Evolutionary conservation across 2,113 vertebrate species (phyloP), one percentile per base, ranked within the genome.

Genomic region (Chionis minor): DNA sequence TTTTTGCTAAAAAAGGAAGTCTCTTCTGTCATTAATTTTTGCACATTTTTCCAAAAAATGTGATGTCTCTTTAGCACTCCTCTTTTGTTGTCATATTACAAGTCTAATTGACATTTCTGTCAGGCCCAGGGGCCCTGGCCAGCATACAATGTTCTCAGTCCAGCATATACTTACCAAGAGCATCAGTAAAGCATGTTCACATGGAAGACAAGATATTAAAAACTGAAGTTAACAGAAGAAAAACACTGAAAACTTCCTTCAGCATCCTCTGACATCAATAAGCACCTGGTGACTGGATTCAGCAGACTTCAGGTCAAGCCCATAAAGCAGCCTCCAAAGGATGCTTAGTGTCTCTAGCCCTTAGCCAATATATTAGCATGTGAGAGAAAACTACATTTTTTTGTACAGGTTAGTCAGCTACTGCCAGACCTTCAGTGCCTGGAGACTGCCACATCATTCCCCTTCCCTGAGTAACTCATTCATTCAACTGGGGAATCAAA

Each of bases 21-120:
- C 2, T 75, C 42, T 65, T 52, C 87, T 96, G 94, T 94, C 91
- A 94, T 88, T 94, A 92, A 83, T 82, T 95, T 97, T 96, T 21
- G 2, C 95, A 91, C 96, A 49, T 92, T 82, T 95, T 92, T 11
- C 32, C 8, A 1, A 15, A 15, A 85, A 94, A 65, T 54, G 27
- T 26, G 38, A 44, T 72, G 66, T 69, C 66, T 92, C 30, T 94
- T 94, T 45, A 95, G 74, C 93, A 88, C 90, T 87, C 65, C 12
- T 71, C 61, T 90, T 87, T 96, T 94, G 56, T 87, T 97, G 87
- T 75, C 61, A 77, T 4, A 32, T 81, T 78, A 81, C 84, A 63
- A 87, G 56, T 18, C 26, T 75, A 71, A 84, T 1, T 85, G 87
- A 81, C 42, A 27, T 32, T 44, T 79, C 61, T 96, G 91, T 90